Percentiles rank a stretch among this genome's conserved stretches.
phyloP scores from a whole-genome alignment of 2,888 invertebrate species.

The Minunthozetes semirufus region DNA sequence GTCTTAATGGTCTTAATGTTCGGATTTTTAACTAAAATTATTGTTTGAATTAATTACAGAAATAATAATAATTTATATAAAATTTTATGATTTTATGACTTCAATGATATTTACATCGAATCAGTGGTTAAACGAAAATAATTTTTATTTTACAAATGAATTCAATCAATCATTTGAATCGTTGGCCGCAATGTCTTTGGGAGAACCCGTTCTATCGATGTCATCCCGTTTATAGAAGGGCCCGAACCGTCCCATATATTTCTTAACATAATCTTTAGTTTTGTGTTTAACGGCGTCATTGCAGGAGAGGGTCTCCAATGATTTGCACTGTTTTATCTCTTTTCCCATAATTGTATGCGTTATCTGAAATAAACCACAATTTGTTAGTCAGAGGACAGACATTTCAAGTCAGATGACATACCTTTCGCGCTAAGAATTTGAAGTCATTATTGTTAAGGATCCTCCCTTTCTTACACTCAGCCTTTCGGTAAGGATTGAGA shows the following conservation, averaged over 20 bases:
- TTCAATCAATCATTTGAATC: conserved; percentile 10
- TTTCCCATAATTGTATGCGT: conserved; percentile 93
- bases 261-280: conserved; percentile 86
- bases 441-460: conserved; percentile 86
- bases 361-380: conserved; percentile 57
- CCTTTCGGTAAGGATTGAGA: conserved; percentile 77
- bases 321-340: conserved; percentile 82
- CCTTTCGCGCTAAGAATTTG: conserved; percentile 88
- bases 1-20: neutral
- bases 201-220: neutral
- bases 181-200: neutral
- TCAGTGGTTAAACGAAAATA: neutral
- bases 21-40: neutral
- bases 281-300: conserved; percentile 88
- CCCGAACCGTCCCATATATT: conserved; percentile 93
- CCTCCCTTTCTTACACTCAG: conserved; percentile 72
- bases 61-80: conserved; percentile 23
- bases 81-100: conserved; percentile 10
- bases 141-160: neutral
- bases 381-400: conserved; percentile 12
- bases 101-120: conserved; percentile 11
- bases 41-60: neutral
- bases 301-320: conserved; percentile 73
- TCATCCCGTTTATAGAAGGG: conserved; percentile 51
- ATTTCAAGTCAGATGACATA: conserved; percentile 47